Evolutionary conservation across 2,888 invertebrate genomes (phyloP).

Genomic region (Muscina levida): DNA sequence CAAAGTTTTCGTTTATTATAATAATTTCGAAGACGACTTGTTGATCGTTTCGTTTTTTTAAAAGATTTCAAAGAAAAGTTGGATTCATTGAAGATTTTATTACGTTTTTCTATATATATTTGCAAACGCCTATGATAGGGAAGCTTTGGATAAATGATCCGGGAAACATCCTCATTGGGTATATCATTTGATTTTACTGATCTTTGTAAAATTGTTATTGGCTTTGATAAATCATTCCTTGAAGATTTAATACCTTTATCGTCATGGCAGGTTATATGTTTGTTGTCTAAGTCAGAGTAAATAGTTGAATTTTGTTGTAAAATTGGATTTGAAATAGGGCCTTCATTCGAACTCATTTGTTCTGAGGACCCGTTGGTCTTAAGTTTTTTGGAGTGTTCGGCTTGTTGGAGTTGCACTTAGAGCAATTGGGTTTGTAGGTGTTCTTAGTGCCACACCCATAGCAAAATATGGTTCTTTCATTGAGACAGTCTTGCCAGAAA

Average conservation of each 20-base stretch:
- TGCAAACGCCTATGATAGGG: conserved; percentile 34
- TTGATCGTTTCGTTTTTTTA: conserved; percentile 10
- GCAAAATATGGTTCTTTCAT: conserved; percentile 28
- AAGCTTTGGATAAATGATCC: neutral
- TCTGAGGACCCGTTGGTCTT: neutral
- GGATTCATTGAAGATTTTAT: conserved; percentile 22
- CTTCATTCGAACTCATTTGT: neutral
- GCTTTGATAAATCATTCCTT: too few relatives aligned
- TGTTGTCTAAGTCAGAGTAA: too few relatives aligned
- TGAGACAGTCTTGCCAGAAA: conserved; percentile 13
- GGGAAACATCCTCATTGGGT: neutral
- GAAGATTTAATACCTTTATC: neutral
- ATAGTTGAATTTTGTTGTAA: neutral
- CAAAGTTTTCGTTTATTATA: neutral
- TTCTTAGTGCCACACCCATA: conserved; percentile 38
- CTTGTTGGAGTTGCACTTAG: neutral
- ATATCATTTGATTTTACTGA: neutral
- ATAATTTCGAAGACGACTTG: neutral
- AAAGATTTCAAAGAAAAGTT: neutral
- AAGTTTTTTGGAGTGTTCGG: neutral
- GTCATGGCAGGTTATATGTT: too few relatives aligned
- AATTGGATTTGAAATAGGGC: neutral
- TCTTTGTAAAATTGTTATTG: too few relatives aligned
- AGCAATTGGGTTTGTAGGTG: neutral
- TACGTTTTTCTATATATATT: neutral